Conservation (phyloP, 2,113 vertebrate genomes). For the Pluvianellus socialis region DNA sequence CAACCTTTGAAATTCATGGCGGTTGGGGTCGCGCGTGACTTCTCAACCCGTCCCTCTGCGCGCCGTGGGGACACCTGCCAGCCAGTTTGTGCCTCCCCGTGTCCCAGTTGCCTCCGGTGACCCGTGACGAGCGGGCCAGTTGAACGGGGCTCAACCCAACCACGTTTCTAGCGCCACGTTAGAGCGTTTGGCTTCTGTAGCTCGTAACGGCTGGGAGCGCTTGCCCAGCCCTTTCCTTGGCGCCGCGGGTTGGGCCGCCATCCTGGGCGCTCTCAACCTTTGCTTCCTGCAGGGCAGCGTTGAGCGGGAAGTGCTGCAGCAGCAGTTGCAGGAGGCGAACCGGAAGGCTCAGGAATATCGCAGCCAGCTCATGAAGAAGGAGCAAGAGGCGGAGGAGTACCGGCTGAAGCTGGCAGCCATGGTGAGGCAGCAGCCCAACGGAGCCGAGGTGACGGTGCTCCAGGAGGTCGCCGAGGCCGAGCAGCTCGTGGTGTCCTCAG, state of each 20-base stretch:
- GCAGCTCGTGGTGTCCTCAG: constrained; percentile 73
- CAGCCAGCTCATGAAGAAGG: constrained; percentile 84
- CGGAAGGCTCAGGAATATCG: constrained; percentile 84
- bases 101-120: not conserved
- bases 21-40: rapidly evolving
- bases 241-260: not conserved
- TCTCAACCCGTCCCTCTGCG: not conserved
- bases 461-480: constrained; percentile 50
- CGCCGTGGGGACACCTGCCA: too few relatives aligned
- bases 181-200: not conserved
- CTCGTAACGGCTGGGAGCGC: not conserved
- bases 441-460: not conserved
- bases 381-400: constrained; percentile 87
- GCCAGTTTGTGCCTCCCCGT: not conserved
- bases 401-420: constrained; percentile 84
- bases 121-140: not conserved
- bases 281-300: constrained; percentile 16
- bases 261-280: not conserved
- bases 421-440: constrained; percentile 70
- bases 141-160: not conserved
- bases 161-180: rapidly evolving
- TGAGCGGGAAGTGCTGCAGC: constrained; percentile 76
- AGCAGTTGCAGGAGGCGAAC: constrained; percentile 85
- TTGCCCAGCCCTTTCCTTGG: rapidly evolving
- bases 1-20: not conserved